These are phyloP conservation scores for Eupithecia exiguata DNA, from an alignment of 2,888 invertebrate species.

Conservation along the genomic window DNA sequence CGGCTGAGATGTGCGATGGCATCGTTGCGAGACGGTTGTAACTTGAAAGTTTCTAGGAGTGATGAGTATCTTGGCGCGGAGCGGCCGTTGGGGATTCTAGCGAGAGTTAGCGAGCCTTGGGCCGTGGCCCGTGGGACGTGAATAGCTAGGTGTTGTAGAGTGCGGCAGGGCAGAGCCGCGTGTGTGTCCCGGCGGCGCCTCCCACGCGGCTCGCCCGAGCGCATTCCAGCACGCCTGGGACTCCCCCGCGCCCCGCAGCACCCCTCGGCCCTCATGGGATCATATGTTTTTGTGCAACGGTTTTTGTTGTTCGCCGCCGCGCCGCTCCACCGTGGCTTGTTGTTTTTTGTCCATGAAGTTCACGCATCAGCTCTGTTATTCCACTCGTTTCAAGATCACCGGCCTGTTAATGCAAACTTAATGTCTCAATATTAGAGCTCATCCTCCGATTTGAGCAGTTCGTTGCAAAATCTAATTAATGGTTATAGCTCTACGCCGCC, in stretches of 20 bases:
- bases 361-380: constrained; percentile 80
- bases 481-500: not conserved
- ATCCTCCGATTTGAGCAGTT: not conserved
- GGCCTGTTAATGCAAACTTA: constrained; percentile 45
- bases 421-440: constrained; percentile 31
- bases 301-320: constrained; percentile 83
- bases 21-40: constrained; percentile 30
- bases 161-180: constrained; percentile 64
- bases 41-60: constrained; percentile 38
- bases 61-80: constrained; percentile 32
- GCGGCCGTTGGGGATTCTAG: constrained; percentile 11
- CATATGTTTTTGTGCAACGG: constrained; percentile 85
- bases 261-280: constrained; percentile 79
- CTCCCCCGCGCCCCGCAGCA: constrained; percentile 58
- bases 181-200: constrained; percentile 80
- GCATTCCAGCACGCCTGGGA: constrained; percentile 83
- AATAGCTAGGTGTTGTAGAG: constrained; percentile 54
- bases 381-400: constrained; percentile 74
- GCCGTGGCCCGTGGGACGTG: constrained; percentile 64
- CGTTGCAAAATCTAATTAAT: not conserved
- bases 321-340: constrained; percentile 69
- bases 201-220: constrained; percentile 82
- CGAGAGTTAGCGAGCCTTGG: constrained; percentile 65
- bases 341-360: constrained; percentile 76
- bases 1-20: constrained; percentile 23